Percentiles rank a stretch among this genome's conserved stretches.
Conservation (phyloP, 2,888 invertebrate species). For the Spicauda simplicius region DNA sequence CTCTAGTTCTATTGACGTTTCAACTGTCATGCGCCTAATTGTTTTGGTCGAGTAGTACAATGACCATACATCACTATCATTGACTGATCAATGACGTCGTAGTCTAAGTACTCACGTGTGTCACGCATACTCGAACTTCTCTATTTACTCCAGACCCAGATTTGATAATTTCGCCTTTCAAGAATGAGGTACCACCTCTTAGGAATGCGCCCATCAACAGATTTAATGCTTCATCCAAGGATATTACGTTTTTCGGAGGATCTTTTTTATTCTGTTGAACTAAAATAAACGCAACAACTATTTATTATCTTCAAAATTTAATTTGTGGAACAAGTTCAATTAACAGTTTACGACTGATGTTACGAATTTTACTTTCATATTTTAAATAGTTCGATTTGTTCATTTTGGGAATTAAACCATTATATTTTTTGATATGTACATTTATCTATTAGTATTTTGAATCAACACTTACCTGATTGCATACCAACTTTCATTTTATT, state of each 20-base stretch:
- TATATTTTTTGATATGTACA: too few relatives aligned
- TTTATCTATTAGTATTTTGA: neutral
- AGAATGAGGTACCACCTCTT: constrained; percentile 96
- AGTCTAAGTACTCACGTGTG: constrained; percentile 96
- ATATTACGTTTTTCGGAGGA: constrained; percentile 87
- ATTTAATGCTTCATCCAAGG: constrained; percentile 95
- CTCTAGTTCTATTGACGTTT: too few relatives aligned
- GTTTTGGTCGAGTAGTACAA: too few relatives aligned
- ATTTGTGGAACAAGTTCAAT: too few relatives aligned
- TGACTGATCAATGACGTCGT: too few relatives aligned
- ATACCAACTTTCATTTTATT: constrained; percentile 69
- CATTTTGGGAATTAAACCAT: too few relatives aligned
- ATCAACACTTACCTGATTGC: constrained; percentile 60
- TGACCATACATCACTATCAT: too few relatives aligned
- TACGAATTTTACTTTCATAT: too few relatives aligned
- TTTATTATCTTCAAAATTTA: too few relatives aligned
- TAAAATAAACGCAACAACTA: constrained; percentile 51
- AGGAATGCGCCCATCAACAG: constrained; percentile 97
- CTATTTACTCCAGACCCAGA: constrained; percentile 96
- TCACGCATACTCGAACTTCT: constrained; percentile 98
- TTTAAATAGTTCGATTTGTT: too few relatives aligned
- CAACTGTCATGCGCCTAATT: too few relatives aligned
- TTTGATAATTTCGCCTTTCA: constrained; percentile 98
- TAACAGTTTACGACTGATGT: too few relatives aligned
- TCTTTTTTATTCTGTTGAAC: constrained; percentile 87